phyloP scores from a whole-genome alignment of 2,797 vertebrate species.

The Trichosurus vulpecula region DNA sequence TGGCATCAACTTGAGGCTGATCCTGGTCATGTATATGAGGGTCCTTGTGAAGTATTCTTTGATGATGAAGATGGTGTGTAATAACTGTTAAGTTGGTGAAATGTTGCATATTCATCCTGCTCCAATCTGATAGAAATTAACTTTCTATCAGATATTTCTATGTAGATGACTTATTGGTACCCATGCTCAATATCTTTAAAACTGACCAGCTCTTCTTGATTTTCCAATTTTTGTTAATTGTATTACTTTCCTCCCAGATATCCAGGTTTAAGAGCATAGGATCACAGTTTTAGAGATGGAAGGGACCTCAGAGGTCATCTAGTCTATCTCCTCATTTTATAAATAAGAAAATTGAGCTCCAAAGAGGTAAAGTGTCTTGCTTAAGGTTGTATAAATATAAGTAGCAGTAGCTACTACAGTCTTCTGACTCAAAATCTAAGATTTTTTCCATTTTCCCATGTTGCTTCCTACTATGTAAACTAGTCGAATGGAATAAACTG shows the following conservation, averaged over 20 bases:
- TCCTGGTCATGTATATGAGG: too few relatives aligned
- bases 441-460: neutral
- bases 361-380: neutral
- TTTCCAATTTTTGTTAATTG: neutral
- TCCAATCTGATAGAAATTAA: too few relatives aligned
- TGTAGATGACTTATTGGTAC: constrained; percentile 10
- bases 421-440: neutral
- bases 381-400: neutral
- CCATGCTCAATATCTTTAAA: neutral
- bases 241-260: neutral
- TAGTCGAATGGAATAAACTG: neutral
- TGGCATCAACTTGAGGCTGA: neutral
- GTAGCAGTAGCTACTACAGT: neutral
- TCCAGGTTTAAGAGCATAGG: neutral
- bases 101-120: too few relatives aligned
- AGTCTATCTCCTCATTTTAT: neutral
- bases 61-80: too few relatives aligned
- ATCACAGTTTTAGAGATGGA: neutral
- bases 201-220: neutral
- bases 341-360: neutral
- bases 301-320: neutral
- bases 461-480: neutral
- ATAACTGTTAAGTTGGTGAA: too few relatives aligned
- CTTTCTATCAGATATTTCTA: too few relatives aligned
- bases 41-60: too few relatives aligned